Evolutionary conservation across 2,888 invertebrate genomes (phyloP), one percentile per base, ranked within the genome.

Genomic region (Synanthedon vespiformis): DNA sequence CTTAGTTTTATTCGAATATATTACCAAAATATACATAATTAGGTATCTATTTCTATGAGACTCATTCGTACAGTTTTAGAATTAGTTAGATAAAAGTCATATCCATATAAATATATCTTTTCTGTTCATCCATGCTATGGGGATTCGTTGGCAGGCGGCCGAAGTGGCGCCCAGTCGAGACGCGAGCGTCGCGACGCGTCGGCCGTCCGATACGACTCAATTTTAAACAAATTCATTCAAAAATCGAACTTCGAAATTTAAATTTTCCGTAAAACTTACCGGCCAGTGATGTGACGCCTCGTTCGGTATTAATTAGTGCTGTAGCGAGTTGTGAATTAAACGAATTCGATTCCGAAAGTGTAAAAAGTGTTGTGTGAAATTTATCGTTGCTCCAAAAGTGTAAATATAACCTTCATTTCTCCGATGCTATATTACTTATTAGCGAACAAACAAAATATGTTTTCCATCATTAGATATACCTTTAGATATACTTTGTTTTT

Each of bases 91-190:
- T 34, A 75, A 74, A 70, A 73, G 71, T 76, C 74, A 77, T 80
- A 80, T 79, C 73, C 72, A 82, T 72, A 76, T 72, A 82, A 82
- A 81, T 83, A 70, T 68, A 84, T 48, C 41, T 50, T 40, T 49
- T 80, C 72, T 80, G 79, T 83, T 80, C 79, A 79, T 78, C 67
- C 74, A 67, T 22, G 22, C 22, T 22, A 22, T 73, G 72, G 34
- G 34, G 75, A 80, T 72, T 80, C 76, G 73, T 80, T 84, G 85
- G 85, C 84, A 82, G 74, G 58, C 73, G 69, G 80, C 82, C 81
- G 80, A 80, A 75, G 65, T 64, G 66, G 70, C 70, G 71, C 70
- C 74, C 85, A 84, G 84, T 83, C 79, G 74, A 72, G 49, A 13
- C 67, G 74, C 70, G 72, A 69, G 72, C 74, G 74, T 65, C 72